These are phyloP conservation scores for Drosophila micromelanica DNA, from an alignment of 1,140 invertebrate species.

Conservation along the genomic window DNA sequence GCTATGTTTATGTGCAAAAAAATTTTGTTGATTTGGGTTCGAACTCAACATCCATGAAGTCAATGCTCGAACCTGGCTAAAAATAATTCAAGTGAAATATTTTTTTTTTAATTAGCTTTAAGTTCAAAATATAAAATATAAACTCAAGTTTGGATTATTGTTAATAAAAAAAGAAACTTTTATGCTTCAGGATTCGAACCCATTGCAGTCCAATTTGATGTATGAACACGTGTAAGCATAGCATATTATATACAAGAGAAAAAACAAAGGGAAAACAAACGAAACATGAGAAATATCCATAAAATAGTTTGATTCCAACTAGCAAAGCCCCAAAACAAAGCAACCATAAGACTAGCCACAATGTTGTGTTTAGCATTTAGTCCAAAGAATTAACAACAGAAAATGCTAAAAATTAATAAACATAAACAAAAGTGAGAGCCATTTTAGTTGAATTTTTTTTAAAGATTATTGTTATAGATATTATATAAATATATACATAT, in stretches of 20 bases:
- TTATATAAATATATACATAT: not conserved
- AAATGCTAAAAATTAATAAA: no score
- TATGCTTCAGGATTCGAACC: no score
- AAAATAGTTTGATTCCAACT: not conserved
- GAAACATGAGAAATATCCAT: no score
- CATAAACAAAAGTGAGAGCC: not conserved
- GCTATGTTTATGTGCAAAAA: no score
- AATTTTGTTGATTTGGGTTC: no score
- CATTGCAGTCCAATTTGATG: not conserved
- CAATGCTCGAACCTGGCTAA: no score
- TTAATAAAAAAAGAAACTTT: not conserved
- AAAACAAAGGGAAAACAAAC: not conserved
- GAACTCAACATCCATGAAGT: no score
- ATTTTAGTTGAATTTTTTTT: not conserved
- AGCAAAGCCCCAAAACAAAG: conserved; percentile 31
- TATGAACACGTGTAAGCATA: not conserved
- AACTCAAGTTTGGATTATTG: no score
- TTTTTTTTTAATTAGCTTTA: no score
- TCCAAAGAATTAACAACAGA: not conserved
- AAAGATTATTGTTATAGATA: not conserved
- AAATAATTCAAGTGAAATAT: no score
- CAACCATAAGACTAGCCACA: conserved; percentile 66
- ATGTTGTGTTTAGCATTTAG: conserved; percentile 71
- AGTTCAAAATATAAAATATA: no score
- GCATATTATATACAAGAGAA: not conserved